A percentile compares a stretch with the other conserved stretches of the same genome.
Conservation (phyloP, 2,888 invertebrate species). For the Dendrolimus houi region DNA sequence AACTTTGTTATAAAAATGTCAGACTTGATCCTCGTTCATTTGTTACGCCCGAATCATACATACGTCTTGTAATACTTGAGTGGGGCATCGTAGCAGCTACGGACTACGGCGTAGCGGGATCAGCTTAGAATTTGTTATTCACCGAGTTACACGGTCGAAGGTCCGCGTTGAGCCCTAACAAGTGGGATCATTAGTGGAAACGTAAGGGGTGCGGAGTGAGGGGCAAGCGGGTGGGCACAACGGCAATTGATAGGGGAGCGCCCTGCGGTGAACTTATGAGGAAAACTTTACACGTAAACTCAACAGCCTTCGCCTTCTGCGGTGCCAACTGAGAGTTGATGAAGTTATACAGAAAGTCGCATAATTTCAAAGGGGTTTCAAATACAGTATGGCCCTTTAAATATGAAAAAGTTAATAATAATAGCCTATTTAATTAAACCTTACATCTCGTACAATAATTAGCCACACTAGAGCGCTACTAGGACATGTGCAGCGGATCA, state of each 20-base stretch:
- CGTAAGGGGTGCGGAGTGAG: slow-evolving; percentile 21
- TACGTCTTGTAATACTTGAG: background rate
- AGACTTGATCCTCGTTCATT: background rate
- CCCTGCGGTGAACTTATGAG: slow-evolving; percentile 64
- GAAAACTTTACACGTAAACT: slow-evolving; percentile 68
- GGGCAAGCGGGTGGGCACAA: slow-evolving; percentile 24
- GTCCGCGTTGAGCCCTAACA: slow-evolving; percentile 71
- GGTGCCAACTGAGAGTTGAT: slow-evolving; percentile 31
- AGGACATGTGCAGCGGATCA: no score
- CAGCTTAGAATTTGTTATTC: slow-evolving; percentile 70
- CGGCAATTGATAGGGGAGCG: slow-evolving; percentile 70
- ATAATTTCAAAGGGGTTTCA: slow-evolving; percentile 13
- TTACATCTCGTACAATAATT: no score
- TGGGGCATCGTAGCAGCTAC: slow-evolving; percentile 11
- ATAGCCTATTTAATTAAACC: no score
- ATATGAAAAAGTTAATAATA: slow-evolving; percentile 9
- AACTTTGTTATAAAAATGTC: background rate
- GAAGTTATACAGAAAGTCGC: slow-evolving; percentile 36
- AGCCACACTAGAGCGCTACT: no score
- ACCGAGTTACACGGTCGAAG: slow-evolving; percentile 64
- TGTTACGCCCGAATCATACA: background rate
- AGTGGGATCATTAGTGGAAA: slow-evolving; percentile 70
- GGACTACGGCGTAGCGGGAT: slow-evolving; percentile 43
- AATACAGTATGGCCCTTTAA: slow-evolving; percentile 15
- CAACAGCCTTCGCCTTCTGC: slow-evolving; percentile 31